phyloP scores from a whole-genome alignment of 2,797 vertebrate species.

The Centropyge bicolor region DNA sequence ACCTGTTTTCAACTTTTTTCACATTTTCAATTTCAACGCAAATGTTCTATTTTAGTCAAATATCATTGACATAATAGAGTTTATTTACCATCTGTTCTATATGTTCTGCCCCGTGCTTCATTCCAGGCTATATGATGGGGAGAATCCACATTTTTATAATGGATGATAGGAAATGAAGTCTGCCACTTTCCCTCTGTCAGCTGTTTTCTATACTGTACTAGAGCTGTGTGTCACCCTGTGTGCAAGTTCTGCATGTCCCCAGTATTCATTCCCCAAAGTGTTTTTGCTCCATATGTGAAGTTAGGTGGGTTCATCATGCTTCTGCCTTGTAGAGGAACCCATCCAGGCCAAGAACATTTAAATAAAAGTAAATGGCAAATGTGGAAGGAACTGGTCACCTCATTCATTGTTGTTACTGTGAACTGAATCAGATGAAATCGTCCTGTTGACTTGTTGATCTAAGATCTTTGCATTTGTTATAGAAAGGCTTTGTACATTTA shows the following conservation, averaged over 20 bases:
- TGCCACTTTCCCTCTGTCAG: conserved; percentile 86
- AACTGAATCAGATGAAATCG: not conserved
- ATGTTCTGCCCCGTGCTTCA: conserved; percentile 25
- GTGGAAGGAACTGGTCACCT: conserved; percentile 10
- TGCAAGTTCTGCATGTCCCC: conserved; percentile 89
- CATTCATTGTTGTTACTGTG: conserved; percentile 4
- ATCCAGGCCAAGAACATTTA: conserved; percentile 86
- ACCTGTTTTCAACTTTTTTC: conserved; percentile 37
- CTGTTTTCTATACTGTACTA: conserved; percentile 88
- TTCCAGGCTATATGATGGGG: conserved; percentile 30
- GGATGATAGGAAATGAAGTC: conserved; percentile 85
- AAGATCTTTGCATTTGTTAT: not conserved
- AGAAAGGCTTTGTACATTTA: not conserved
- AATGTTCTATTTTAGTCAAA: conserved; percentile 30
- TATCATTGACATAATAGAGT: conserved; percentile 3
- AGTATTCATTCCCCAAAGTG: conserved; percentile 77
- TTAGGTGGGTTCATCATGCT: conserved; percentile 89
- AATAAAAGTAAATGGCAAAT: conserved; percentile 88
- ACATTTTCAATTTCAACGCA: conserved; percentile 22
- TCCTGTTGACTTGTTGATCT: not conserved
- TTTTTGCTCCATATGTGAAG: conserved; percentile 88
- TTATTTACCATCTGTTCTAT: conserved; percentile 29
- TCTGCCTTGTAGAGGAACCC: conserved; percentile 91
- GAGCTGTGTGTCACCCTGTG: conserved; percentile 89
- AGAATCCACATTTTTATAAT: conserved; percentile 84